Base-by-base conservation (phyloP, 2,797 vertebrate genomes). In the Poeciliopsis presidionis region DNA sequence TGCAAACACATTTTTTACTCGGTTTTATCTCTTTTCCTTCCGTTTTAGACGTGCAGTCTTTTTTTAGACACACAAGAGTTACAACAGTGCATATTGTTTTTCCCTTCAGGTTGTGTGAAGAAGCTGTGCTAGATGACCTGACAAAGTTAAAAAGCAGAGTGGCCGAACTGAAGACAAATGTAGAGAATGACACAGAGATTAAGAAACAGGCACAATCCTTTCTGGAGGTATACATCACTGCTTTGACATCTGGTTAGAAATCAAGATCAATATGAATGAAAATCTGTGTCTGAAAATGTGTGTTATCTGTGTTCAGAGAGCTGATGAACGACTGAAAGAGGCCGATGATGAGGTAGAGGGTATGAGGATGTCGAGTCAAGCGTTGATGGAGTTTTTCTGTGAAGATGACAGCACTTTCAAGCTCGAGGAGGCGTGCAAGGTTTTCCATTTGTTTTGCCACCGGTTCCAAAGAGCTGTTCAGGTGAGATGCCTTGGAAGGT, bases 341-440 rank as follows among this genome's bases (percentile, higher is more conserved):
- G 95, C 94, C 12, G 94, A 95, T 81, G 93, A 94, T 39, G 94
- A 96, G 75, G 89, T 96, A 53, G 95, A 96, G 51, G 94, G 93
- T 49, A 92, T 97, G 92, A 93, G 86, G 78, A 94, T 93, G 92
- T 94, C 94, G 28, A 96, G 95, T 84, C 94, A 95, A 89, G 94
- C 94, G 77, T 88, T 96, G 80, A 89, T 96, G 84, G 96, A 96
- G 82, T 96, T 96, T 84, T 96, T 96, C 90, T 96, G 96, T 91
- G 96, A 96, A 85, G 96, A 96, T 30, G 96, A 96, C 77, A 92
- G 86, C 80, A 93, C 93, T 14, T 96, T 96, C 77, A 96, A 95
- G 88, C 88, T 96, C 20, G 96, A 96, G 82, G 96, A 96, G 76
- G 95, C 96, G 39, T 96, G 96, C 79, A 90, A 79, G 65, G 93